Conservation (phyloP, 2,888 invertebrate species). For the Acronicta aceris region DNA sequence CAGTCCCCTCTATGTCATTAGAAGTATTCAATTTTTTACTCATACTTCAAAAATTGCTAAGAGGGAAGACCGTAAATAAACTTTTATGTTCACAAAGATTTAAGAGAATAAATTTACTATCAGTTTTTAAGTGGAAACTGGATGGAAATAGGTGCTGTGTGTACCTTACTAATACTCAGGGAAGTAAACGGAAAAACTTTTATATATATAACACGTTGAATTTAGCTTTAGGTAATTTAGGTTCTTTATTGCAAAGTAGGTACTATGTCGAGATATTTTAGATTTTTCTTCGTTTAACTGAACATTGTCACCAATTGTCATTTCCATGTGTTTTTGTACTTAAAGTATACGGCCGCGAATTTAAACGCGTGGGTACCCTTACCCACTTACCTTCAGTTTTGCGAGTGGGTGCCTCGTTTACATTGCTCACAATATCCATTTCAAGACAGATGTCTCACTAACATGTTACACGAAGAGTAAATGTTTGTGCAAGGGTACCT, state of each 20-base stretch:
- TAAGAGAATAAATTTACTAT: not conserved
- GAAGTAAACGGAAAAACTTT: not conserved
- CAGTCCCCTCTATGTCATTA: constrained; percentile 51
- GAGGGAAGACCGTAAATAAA: constrained; percentile 10
- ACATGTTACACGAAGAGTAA: constrained; percentile 9
- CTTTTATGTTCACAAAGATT: not conserved
- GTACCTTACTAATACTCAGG: too few species aligned
- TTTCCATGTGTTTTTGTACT: not conserved
- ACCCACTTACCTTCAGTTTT: constrained; percentile 29
- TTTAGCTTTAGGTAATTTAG: too few species aligned
- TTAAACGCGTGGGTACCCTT: constrained; percentile 29
- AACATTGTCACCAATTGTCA: not conserved
- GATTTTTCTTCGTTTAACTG: not conserved
- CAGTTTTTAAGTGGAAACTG: not conserved
- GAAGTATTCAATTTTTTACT: constrained; percentile 46
- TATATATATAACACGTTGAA: not conserved
- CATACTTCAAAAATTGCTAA: constrained; percentile 22
- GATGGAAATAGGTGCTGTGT: not conserved
- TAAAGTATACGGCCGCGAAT: not conserved
- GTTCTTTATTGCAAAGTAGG: not conserved
- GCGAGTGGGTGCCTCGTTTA: constrained; percentile 31
- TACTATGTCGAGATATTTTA: not conserved
- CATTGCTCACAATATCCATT: constrained; percentile 24
- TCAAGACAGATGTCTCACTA: constrained; percentile 9
- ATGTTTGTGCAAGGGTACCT: not conserved